Conservation (phyloP, 2,888 invertebrate species). For the Phanerotoma sp. region DNA sequence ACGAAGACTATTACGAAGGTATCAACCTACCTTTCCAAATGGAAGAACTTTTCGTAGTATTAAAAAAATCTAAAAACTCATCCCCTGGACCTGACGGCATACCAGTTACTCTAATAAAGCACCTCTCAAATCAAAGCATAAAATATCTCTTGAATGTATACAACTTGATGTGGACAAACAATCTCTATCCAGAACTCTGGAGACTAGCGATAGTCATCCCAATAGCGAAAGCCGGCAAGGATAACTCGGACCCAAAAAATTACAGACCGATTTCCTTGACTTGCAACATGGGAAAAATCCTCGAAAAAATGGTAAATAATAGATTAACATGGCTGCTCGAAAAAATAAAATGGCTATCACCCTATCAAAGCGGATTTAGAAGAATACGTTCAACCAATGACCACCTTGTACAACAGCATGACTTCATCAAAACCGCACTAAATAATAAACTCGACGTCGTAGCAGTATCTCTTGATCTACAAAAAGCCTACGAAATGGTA, state of each 20-base stretch:
- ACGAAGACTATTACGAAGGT: no score
- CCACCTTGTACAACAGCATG: slow-evolving; percentile 9
- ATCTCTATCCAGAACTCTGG: slow-evolving; percentile 19
- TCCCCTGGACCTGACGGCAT: slow-evolving; percentile 23
- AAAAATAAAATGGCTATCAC: slow-evolving; percentile 1
- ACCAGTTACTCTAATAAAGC: slow-evolving; percentile 21
- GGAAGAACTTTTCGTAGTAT: no score
- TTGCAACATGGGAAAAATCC: slow-evolving; percentile 17
- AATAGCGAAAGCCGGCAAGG: slow-evolving; percentile 14
- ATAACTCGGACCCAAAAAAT: slow-evolving; percentile 12
- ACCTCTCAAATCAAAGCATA: no score
- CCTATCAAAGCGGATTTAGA: slow-evolving; percentile 7
- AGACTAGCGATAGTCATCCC: slow-evolving; percentile 12
- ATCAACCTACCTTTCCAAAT: no score
- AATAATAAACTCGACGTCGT: slow-evolving; percentile 22
- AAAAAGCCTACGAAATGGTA: slow-evolving; percentile 13
- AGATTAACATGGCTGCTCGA: slow-evolving; percentile 16
- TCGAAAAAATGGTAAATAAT: slow-evolving; percentile 21
- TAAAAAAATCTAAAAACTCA: no score
- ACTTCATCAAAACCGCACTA: slow-evolving; percentile 22
- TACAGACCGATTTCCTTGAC: slow-evolving; percentile 19
- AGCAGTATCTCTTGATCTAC: slow-evolving; percentile 5
- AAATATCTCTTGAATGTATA: slow-evolving; percentile 18
- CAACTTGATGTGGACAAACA: slow-evolving; percentile 9
- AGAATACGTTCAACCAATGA: slow-evolving; percentile 9